Base-by-base conservation (phyloP, 2,888 invertebrate species). In the Lasioglossum lativentre region DNA sequence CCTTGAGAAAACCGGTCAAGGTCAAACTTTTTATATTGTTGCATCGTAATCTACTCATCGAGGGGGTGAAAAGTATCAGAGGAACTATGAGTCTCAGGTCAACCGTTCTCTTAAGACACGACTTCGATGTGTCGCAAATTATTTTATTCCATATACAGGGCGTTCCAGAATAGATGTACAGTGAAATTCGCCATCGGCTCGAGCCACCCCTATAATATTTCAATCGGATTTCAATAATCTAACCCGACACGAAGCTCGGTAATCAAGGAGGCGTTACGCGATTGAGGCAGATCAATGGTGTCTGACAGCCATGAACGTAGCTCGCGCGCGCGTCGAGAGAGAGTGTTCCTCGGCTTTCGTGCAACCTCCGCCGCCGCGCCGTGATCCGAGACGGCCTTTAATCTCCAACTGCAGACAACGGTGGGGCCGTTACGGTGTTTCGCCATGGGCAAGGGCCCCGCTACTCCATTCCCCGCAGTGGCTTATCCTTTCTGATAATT, bases 401-500 rank as follows among this genome's bases (percentile, higher is more conserved):
- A 86, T 83, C 83, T 74, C 75, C n/a, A 34, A 42, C 72, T 38
- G 71, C 86, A 81, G 82, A 74, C 78, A 82, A 56, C 72, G 76
- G 23, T 1, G 47, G n/a, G 56, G 42, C 66, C 56, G 75, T 76
- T 82, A 76, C 74, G 63, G 30, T 23, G 77, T 59, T 47, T 42
- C 56, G n/a, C n/a, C 56, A 56, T 56, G 56, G 56, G 56, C 56
- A 23, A 8, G n/a, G 6, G 19, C 47, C 71, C 19, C 75, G 34
- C 68, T 85, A 83, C 91, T 89, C 88, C 83, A 86, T 91, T 90
- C 83, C 80, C 90, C 63, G 52, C 80, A 82, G 82, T 86, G 85
- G 90, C 85, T 90, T 91, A 90, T 91, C 91, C 91, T 86, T 86
- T 88, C 91, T 84, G 91, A 90, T 90, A 91, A 90, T 90, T 90